Base-by-base conservation (phyloP, 2,888 invertebrate species). In the Meganola albula region DNA sequence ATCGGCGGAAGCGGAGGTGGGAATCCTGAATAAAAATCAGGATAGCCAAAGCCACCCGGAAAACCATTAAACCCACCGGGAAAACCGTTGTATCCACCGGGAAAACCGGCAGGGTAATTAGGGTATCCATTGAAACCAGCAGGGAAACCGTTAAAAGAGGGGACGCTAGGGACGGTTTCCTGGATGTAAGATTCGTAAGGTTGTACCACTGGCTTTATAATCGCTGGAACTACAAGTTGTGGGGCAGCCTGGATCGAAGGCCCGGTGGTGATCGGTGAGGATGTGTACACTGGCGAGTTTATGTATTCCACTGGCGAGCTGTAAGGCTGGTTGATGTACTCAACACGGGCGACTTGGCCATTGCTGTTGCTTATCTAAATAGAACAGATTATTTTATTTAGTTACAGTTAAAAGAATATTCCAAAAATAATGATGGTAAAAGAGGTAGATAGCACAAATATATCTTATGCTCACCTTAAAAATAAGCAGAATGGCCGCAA, bases 201-300 rank as follows among this genome's bases (percentile, higher is more conserved):
- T 10, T 59, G 52, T 1, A 69, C 27, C 1, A 66, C 25, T 0
- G 77, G 67, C 24, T 62, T 67, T 35, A 69, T 65, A 9, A 72
- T 20, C 3, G 72, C 69, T 24, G 78, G 77, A 3, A 76, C 63
- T 2, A 71, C 51, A 25, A 71, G 58, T 29, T 66, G 66, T 2
- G 65, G 56, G 10, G 49, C 21, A 0, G 57, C 28, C 27, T 53
- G 56, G 12, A 43, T 7, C 8, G 2, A 3, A 5, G 20, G 20
- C 3, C 20, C 20, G 3, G 20, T 20, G 20, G 20, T 20, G 3
- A 20, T 20, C 3, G 20, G 4, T 5, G 20, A n/a, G 7, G 20
- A 3, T 5, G 4, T 7, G 20, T 20, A 20, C 7, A n/a, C n/a
- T 20, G 3, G 20, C n/a, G 7, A n/a, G 8, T 20, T 20, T 7